phyloP scores from a whole-genome alignment of 64 coral and sea anemone species.

The Exaiptasia diaphana region DNA sequence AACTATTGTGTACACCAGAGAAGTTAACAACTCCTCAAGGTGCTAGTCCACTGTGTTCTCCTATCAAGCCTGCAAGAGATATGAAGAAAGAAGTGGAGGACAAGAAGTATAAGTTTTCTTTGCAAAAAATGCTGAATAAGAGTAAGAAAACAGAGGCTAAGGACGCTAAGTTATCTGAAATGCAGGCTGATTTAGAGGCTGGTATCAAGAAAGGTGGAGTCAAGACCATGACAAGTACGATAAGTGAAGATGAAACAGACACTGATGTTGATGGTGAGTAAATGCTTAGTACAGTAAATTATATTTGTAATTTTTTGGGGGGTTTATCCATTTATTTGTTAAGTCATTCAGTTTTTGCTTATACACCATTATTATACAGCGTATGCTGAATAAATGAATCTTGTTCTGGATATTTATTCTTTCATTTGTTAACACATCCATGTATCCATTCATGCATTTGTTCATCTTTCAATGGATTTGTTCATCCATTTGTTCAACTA shows the following conservation, averaged over 20 bases:
- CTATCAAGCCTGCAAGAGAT: neutral
- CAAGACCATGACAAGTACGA: neutral
- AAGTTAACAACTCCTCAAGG: conserved; percentile 36
- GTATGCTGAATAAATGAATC: too few relatives aligned
- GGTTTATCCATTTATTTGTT: too few relatives aligned
- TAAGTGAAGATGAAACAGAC: neutral
- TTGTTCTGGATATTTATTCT: too few relatives aligned
- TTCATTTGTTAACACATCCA: too few relatives aligned
- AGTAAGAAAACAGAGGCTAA: conserved; percentile 40
- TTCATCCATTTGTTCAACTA: too few relatives aligned
- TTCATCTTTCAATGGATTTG: too few relatives aligned
- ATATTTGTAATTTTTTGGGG: neutral
- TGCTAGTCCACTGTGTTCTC: conserved; percentile 27
- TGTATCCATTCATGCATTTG: too few relatives aligned
- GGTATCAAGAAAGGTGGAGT: conserved; percentile 62
- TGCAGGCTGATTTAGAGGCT: conserved; percentile 63
- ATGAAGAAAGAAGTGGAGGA: neutral
- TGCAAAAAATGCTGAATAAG: conserved; percentile 60
- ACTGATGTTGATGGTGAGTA: neutral
- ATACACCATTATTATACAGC: too few relatives aligned
- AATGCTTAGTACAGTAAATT: neutral
- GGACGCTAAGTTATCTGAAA: conserved; percentile 46
- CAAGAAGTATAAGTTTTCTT: conserved; percentile 56
- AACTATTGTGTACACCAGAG: conserved; percentile 58
- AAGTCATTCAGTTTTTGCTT: too few relatives aligned